Percentiles rank a stretch among this genome's conserved stretches.
These are phyloP conservation scores for Percina caprodes DNA, from an alignment of 2,113 vertebrate species.

Conservation along the genomic window DNA sequence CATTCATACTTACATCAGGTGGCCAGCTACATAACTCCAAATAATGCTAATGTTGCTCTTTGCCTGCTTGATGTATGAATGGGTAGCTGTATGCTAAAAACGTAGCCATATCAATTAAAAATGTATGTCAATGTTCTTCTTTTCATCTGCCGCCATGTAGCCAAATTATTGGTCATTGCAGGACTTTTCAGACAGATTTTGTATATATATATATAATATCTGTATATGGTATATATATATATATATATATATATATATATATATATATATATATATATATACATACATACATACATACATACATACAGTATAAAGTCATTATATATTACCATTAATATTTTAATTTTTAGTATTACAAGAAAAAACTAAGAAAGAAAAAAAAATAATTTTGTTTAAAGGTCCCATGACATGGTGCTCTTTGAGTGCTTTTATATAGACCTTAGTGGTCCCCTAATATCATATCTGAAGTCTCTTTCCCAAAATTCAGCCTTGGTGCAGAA, in stretches of 20 bases:
- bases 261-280: no score
- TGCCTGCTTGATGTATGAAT: neutral
- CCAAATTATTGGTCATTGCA: neutral
- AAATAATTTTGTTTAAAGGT: neutral
- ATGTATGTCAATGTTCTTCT: neutral
- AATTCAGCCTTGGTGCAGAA: no score
- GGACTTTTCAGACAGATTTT: neutral
- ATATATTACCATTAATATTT: neutral
- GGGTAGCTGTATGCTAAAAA: neutral
- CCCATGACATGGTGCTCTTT: no score
- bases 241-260: no score
- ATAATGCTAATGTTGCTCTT: neutral
- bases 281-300: no score
- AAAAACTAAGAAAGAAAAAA: no score
- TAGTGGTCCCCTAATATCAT: no score
- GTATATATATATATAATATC: no score
- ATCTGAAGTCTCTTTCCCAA: no score
- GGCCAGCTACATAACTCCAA: neutral
- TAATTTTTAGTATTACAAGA: neutral
- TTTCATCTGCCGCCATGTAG: neutral
- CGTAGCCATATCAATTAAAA: neutral
- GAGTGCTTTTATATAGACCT: no score
- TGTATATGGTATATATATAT: no score
- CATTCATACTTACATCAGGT: neutral
- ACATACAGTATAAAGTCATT: no score